Evolutionary conservation across 2,888 invertebrate species (phyloP), one percentile per base, ranked within the genome.

Genomic region (Calliopum simillimum): DNA sequence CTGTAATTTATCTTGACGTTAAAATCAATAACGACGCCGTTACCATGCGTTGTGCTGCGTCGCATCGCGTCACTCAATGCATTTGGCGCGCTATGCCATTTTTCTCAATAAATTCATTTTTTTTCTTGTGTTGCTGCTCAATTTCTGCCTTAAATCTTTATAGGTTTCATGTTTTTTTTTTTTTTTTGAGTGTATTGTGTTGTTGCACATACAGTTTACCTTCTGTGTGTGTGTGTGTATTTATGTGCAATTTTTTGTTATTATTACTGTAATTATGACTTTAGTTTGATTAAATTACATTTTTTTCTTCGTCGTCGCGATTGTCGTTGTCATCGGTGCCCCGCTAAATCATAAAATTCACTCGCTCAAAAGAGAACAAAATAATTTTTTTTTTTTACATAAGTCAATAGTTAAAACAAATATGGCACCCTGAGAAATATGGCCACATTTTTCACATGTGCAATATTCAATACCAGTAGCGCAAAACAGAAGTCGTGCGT

Each of bases 1-100:
- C 77, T 81, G 83, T 76, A 80, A 81, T 82, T 81, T 84, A 83
- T 84, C 84, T 83, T 82, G 83, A 82, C 83, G 82, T 82, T 82
- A 82, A 83, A 83, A 83, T 83, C 84, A 83, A 83, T 83, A 82
- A 81, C 80, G 81, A 79, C 70, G 78, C 80, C 81, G 76, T 79
- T 79, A 76, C 56, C 63, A 59, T 70, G 69, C 65, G 56, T 70
- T 55, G 47, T 56, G 14, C 68, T 53, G 56, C 47, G 13, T n/a
- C 46, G 49, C 59, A 33, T 12, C 49, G 46, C 19, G 61, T 16
- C 12, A 21, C 46, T 11, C 44, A 4, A 8, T 33, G 56, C n/a
- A 58, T 58, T 58, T 58, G 56, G 56, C 56, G 56, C 3, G 56
- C 25, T 44, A 19, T 46, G 61, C 46, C 55, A 23, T 61, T 61